Percentiles rank a stretch among this genome's conserved stretches.
phyloP scores from a whole-genome alignment of 23 tunicate genomes.

The Halocynthia roretzi region DNA sequence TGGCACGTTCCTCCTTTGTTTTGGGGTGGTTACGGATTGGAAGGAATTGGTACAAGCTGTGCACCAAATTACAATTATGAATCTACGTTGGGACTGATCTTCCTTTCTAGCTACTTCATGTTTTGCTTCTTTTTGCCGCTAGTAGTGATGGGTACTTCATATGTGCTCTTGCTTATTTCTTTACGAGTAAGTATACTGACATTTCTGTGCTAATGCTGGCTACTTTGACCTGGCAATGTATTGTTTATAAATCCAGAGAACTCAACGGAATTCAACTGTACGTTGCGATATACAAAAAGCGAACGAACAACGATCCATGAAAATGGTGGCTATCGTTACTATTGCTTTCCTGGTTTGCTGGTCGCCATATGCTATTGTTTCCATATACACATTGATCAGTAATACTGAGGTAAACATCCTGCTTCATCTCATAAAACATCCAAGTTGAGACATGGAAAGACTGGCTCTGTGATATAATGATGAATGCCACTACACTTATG shows the following conservation, averaged over 20 bases:
- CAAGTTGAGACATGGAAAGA: too few species aligned
- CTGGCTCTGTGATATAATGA: too few species aligned
- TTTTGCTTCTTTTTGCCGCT: slow-evolving; percentile 2
- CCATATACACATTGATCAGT: background rate
- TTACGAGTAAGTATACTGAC: background rate
- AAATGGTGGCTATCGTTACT: background rate
- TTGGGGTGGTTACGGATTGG: slow-evolving; percentile 6
- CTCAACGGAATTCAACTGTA: background rate
- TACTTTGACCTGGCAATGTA: background rate
- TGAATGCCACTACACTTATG: too few species aligned
- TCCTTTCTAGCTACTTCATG: background rate
- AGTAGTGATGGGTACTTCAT: background rate
- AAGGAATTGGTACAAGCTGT: slow-evolving; percentile 27
- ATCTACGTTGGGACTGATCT: background rate
- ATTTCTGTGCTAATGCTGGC: background rate
- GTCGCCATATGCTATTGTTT: slow-evolving; percentile 1
- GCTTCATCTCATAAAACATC: too few species aligned
- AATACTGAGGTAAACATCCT: too few species aligned
- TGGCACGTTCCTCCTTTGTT: slow-evolving; percentile 1
- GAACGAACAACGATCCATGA: background rate
- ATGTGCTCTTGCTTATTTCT: background rate
- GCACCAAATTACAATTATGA: slow-evolving; percentile 14
- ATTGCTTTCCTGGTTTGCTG: slow-evolving; percentile 10
- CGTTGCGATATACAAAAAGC: background rate
- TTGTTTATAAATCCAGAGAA: background rate